These are phyloP conservation scores for Marmota flaviventris DNA, from an alignment of 2,113 vertebrate genomes.

Conservation along the genomic window DNA sequence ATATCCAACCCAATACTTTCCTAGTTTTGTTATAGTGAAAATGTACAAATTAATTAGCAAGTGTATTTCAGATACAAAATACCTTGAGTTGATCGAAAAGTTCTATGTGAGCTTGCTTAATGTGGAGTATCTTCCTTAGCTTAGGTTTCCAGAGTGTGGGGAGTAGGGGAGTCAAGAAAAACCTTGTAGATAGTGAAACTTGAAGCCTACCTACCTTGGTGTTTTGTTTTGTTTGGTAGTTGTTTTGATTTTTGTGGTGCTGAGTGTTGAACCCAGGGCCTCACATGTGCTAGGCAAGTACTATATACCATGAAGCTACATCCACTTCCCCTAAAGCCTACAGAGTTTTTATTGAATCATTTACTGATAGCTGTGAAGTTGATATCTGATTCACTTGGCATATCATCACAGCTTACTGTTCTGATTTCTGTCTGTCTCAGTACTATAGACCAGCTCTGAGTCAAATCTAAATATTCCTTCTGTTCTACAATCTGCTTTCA, in stretches of 20 bases:
- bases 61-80: not conserved
- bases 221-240: too few relatives aligned
- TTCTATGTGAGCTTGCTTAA: not conserved
- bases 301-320: too few relatives aligned
- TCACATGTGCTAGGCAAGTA: too few relatives aligned
- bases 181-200: not conserved
- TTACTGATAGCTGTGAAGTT: not conserved
- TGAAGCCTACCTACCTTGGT: not conserved
- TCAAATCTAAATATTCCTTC: not conserved
- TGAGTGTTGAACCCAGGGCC: too few relatives aligned
- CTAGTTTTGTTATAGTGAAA: not conserved
- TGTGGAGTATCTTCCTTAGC: not conserved
- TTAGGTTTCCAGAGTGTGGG: not conserved
- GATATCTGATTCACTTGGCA: not conserved
- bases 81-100: not conserved
- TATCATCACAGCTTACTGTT: not conserved
- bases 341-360: not conserved
- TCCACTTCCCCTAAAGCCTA: not conserved
- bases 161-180: too few relatives aligned
- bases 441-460: not conserved
- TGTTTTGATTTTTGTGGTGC: too few relatives aligned
- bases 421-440: not conserved
- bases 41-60: not conserved
- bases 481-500: not conserved
- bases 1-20: not conserved